Base-by-base conservation (phyloP, 2,113 vertebrate genomes). In the Xiphorhynchus elegans region DNA sequence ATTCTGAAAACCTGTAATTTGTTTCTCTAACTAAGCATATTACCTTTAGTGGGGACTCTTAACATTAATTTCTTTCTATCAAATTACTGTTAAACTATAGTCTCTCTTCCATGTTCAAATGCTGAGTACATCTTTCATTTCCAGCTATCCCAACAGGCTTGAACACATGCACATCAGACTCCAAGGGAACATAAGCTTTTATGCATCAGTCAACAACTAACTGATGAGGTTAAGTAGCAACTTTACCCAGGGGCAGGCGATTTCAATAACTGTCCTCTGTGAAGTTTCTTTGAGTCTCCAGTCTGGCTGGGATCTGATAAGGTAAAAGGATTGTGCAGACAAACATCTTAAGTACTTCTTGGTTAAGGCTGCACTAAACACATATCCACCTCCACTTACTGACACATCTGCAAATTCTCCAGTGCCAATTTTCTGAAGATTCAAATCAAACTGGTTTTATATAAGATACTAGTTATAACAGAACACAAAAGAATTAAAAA, bases 151-250 rank as follows among this genome's bases (percentile, higher is more conserved):
- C 91, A 87, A 39, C n/a, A 87, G 77, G 37, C 39, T 18, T 7
- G 31, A 72, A 89, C 11, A 46, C 24, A 53, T 1, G 16, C 74
- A 77, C 63, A 73, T 84, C 83, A 84, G 78, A 49, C 81, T 87
- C 84, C 66, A 68, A 69, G 62, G 84, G 74, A 91, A 62, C 66
- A 60, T 21, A 46, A 53, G 81, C 77, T 84, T 91, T 84, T 73
- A 64, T 64, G 53, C 81, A 82, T 91, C 94, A 91, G 77, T 95
- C 96, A 94, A 78, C 84, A 93, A 35, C 58, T 42, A 90, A 85
- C 37, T 47, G 74, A 87, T 62, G 74, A 89, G 87, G 87, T 60
- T 79, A 91, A 95, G 93, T 50, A 94, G 67, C 77, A 94, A 63
- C 50, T 63, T 88, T 80, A 73, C 70, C 58, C 87, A 59, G 59